Conservation (phyloP, 1,140 invertebrate genomes). For the Sminthurides bifidus region DNA sequence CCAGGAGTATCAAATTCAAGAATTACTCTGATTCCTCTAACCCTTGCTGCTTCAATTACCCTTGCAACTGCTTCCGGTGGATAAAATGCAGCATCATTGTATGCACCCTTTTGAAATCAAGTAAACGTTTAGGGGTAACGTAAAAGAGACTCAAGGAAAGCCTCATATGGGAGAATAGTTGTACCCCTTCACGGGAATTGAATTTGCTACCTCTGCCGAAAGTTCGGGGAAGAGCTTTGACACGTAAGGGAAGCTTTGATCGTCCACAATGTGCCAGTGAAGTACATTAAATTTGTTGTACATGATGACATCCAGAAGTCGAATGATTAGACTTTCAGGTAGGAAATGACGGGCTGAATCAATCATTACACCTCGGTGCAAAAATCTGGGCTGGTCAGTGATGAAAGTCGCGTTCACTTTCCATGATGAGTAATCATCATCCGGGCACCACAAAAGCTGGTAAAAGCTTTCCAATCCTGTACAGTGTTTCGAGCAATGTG, state of each 20-base stretch:
- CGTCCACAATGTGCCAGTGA: slow-evolving; percentile 52
- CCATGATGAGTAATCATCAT: slow-evolving; percentile 23
- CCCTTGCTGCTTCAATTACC: slow-evolving; percentile 62
- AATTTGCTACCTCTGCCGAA: slow-evolving; percentile 14
- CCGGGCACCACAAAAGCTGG: slow-evolving; percentile 8
- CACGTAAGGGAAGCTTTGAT: slow-evolving; percentile 35
- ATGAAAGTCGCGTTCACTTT: slow-evolving; percentile 38
- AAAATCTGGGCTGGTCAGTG: slow-evolving; percentile 42
- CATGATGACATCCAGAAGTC: slow-evolving; percentile 43
- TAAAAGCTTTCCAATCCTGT: slow-evolving; percentile 20
- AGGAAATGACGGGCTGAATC: slow-evolving; percentile 45
- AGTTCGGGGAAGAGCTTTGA: slow-evolving; percentile 17
- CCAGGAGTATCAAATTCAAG: slow-evolving; percentile 87
- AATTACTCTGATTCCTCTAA: slow-evolving; percentile 75
- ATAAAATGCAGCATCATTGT: slow-evolving; percentile 53
- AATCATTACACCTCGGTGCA: slow-evolving; percentile 41
- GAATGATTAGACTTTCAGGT: slow-evolving; percentile 36
- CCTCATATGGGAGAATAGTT: too few species aligned
- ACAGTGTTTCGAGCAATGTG: too few species aligned
- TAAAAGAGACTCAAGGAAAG: too few species aligned
- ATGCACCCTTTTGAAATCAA: slow-evolving; percentile 48
- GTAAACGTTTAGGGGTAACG: neutral
- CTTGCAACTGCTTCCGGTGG: slow-evolving; percentile 48
- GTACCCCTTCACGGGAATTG: neutral
- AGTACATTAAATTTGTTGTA: slow-evolving; percentile 50